Evolutionary conservation across 2,113 vertebrate genomes (phyloP).

Genomic region (Monopterus albus): DNA sequence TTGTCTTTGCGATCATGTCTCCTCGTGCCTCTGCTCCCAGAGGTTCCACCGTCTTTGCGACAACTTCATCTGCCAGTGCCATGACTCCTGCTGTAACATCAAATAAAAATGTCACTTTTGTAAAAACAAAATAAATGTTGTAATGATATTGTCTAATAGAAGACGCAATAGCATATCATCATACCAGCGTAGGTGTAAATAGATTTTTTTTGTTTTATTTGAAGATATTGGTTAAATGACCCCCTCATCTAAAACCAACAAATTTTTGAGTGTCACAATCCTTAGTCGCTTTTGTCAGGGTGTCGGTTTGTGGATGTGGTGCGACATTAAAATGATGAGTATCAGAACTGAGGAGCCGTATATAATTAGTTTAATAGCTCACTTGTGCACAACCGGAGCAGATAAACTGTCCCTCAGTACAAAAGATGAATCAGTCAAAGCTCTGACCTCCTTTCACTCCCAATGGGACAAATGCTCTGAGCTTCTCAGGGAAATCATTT

Average conservation of each 20-base stretch:
- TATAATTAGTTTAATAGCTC: slow-evolving; percentile 31
- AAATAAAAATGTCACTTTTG: neutral
- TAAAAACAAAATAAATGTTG: neutral
- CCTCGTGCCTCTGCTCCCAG: slow-evolving; percentile 13
- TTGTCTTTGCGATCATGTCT: slow-evolving; percentile 35
- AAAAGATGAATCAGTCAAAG: neutral
- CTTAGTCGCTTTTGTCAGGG: neutral
- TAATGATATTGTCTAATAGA: neutral
- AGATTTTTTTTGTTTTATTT: neutral
- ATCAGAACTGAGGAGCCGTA: neutral
- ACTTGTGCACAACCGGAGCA: slow-evolving; percentile 14
- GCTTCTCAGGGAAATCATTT: slow-evolving; percentile 15
- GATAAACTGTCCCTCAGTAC: slow-evolving; percentile 37
- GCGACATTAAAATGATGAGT: neutral
- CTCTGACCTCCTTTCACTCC: slow-evolving; percentile 30
- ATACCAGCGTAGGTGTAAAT: neutral
- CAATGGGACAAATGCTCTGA: neutral
- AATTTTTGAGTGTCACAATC: neutral
- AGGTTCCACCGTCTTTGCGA: fast-evolving
- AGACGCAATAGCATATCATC: neutral
- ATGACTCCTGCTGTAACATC: slow-evolving; percentile 46
- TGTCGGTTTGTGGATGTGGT: neutral
- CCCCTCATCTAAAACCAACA: no score
- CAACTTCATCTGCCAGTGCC: slow-evolving; percentile 30
- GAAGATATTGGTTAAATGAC: neutral